These are phyloP conservation scores for Eupleurogrammus muticus DNA, from an alignment of 2,797 vertebrate genomes.

Conservation along the genomic window DNA sequence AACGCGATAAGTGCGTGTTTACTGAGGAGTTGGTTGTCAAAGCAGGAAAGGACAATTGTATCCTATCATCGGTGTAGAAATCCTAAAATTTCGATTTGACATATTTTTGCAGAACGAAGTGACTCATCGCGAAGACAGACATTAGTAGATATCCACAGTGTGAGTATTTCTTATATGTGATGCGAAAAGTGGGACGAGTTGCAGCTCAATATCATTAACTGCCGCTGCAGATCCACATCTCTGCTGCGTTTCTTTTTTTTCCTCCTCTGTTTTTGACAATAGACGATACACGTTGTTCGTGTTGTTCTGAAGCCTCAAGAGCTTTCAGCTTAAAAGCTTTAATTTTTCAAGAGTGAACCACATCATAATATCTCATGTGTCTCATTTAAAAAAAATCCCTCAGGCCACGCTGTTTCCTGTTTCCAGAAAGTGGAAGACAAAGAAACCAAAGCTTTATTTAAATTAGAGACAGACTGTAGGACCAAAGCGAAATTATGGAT, in stretches of 20 bases:
- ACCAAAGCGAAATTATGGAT: constrained; percentile 1
- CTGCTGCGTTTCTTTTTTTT: too few relatives aligned
- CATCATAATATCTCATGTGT: neutral
- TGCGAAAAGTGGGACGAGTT: neutral
- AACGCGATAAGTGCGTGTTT: neutral
- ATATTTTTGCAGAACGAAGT: neutral
- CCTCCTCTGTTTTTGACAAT: neutral
- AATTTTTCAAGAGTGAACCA: neutral
- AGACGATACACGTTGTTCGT: neutral
- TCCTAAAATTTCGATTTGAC: neutral
- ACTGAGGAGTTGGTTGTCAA: neutral
- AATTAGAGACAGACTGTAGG: constrained; percentile 27
- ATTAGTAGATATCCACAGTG: neutral
- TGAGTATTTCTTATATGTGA: neutral
- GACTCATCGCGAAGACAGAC: neutral
- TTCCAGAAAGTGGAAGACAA: neutral
- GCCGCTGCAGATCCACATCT: neutral
- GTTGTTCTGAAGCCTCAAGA: neutral
- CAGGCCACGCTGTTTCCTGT: neutral
- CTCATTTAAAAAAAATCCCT: neutral
- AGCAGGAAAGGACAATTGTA: neutral
- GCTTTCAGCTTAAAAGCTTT: neutral
- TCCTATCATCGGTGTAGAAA: neutral
- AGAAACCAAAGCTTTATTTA: neutral
- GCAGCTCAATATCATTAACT: neutral